Percentiles rank a stretch among this genome's conserved stretches.
phyloP scores from a whole-genome alignment of 2,113 vertebrate genomes.

The Ovis canadensis region DNA sequence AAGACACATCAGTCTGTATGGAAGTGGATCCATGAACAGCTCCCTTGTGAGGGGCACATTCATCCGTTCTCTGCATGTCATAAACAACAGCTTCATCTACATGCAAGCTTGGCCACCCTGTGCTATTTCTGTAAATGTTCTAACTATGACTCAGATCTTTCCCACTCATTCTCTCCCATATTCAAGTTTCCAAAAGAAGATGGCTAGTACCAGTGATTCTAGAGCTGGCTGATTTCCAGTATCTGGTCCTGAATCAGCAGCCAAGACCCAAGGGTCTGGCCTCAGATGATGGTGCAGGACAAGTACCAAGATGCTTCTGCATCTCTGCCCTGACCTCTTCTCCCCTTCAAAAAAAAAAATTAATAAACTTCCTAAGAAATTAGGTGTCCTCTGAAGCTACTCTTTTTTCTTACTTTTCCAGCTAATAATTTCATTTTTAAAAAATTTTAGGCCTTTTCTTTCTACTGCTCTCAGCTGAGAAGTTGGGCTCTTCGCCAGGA shows the following conservation, averaged over 20 bases:
- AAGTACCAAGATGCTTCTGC: neutral
- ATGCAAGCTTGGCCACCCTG: neutral
- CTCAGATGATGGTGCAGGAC: neutral
- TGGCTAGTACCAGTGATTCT: neutral
- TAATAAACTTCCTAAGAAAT: neutral
- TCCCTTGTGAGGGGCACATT: neutral
- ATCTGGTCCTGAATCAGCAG: neutral
- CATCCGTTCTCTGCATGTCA: neutral
- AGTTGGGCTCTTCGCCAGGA: neutral
- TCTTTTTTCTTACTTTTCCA: neutral
- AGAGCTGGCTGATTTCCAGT: neutral
- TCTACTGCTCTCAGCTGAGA: neutral
- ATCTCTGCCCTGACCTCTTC: neutral
- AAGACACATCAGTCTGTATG: neutral
- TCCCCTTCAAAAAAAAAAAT: neutral
- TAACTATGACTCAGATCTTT: neutral
- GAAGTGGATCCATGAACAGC: neutral
- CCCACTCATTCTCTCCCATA: neutral
- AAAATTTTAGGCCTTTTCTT: neutral
- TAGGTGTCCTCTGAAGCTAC: neutral
- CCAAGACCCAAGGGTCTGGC: neutral
- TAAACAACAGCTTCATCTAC: neutral
- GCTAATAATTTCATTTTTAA: neutral
- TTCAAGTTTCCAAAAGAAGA: neutral
- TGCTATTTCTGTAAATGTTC: neutral